A percentile compares a stretch with the other conserved stretches of the same genome.
phyloP scores from a whole-genome alignment of 2,888 invertebrate species.

The Meta bourneti region DNA sequence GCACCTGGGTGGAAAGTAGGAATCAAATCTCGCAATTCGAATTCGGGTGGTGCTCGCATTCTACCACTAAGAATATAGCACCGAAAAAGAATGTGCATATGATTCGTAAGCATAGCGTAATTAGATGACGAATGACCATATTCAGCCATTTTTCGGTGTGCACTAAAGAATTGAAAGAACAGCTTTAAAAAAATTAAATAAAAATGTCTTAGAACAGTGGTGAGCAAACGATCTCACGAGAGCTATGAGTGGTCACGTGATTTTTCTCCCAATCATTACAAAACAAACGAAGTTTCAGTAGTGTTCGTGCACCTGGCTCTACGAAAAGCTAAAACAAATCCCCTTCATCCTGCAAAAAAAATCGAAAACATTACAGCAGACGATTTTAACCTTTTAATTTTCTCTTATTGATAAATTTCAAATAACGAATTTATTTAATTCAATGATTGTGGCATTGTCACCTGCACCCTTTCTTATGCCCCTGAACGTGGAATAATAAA shows the following conservation, averaged over 20 bases:
- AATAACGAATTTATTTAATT: too few species aligned
- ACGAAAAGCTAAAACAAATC: too few species aligned
- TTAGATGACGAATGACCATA: background rate
- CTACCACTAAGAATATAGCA: slow-evolving; percentile 56
- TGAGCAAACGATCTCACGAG: slow-evolving; percentile 12
- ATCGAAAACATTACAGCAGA: background rate
- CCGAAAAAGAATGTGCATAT: slow-evolving; percentile 55
- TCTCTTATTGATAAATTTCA: too few species aligned
- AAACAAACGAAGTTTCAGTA: background rate
- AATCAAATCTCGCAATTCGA: slow-evolving; percentile 52
- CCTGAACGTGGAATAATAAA: too few species aligned
- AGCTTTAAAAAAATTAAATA: background rate
- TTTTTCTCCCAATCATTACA: background rate
- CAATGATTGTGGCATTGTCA: too few species aligned
- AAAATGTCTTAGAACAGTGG: slow-evolving; percentile 6
- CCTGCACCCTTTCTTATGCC: too few species aligned
- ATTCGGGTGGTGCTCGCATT: slow-evolving; percentile 58
- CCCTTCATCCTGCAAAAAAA: background rate
- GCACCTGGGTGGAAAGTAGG: slow-evolving; percentile 70
- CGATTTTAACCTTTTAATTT: too few species aligned
- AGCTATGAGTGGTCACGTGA: background rate
- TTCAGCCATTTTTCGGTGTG: slow-evolving; percentile 3
- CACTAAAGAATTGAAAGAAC: background rate
- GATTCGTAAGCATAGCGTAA: slow-evolving; percentile 61
- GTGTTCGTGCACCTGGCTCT: background rate